Base-by-base conservation (phyloP, 2,888 invertebrate species). In the Atrina japonica region DNA sequence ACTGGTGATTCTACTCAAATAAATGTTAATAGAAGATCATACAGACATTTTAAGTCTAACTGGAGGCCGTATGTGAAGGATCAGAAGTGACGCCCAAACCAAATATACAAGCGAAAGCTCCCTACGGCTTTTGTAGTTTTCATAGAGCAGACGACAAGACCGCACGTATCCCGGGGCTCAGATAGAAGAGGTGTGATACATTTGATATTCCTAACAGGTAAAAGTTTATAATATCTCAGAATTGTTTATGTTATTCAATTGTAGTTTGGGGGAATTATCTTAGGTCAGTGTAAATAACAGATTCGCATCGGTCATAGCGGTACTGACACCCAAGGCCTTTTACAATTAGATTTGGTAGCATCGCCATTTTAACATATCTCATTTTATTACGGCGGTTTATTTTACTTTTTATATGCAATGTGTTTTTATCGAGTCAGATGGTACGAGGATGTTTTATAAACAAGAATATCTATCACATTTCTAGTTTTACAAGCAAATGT, bases 381-480 rank as follows among this genome's bases (percentile, higher is more conserved):
- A 11, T 35, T 7, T 35, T 35, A 35, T n/a, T n/a, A 35, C 35
- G 5, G 35, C 35, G 35, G n/a, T n/a, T n/a, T n/a, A n/a, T 35
- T 35, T 35, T 35, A 35, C 35, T 35, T 35, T 35, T 35, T 7
- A 5, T 7, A 35, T 35, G 35, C 35, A 35, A 35, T 35, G 5
- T 7, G 35, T 35, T 35, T 35, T 35, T 35, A 35, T 11, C 35
- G 35, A 35, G 35, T 35, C 35, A 58, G 58, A 58, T 41, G 58
- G 35, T 40, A 40, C 16, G 18, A 14, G 18, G 66, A 66, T 47
- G 66, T 56, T 58, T 66, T 47, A 40, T 58, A 66, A 66, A 66
- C 66, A 66, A 45, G 41, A 47, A 43, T 35, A 45, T 56, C 47
- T 58, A 27, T 65, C 65, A 58, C 27, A 58, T 66, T 66, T 66